A percentile compares a stretch with the other conserved stretches of the same genome.
Evolutionary conservation across 2,797 vertebrate species (phyloP).

Genomic region (Stomatorhinus walkeri): DNA sequence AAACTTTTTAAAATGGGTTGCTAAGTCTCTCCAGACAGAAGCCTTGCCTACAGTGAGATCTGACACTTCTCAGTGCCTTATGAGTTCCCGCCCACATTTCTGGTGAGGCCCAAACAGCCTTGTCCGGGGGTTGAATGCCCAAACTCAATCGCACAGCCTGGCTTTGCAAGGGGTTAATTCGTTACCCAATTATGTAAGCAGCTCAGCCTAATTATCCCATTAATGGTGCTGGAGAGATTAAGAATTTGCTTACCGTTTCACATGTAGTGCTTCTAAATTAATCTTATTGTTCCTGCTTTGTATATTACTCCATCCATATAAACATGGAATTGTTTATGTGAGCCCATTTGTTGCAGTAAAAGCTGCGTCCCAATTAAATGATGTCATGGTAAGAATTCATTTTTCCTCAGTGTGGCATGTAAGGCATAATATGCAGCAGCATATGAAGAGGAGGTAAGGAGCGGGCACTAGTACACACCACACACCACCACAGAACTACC

Average conservation of each 20-base stretch:
- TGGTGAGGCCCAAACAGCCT: not conserved
- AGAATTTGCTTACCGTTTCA: slow-evolving; percentile 5
- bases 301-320: not conserved
- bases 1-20: not conserved
- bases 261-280: not conserved
- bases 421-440: not conserved
- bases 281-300: not conserved
- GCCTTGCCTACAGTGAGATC: not conserved
- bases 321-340: not conserved
- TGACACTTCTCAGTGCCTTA: not conserved
- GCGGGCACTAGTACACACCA: not conserved
- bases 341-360: not conserved
- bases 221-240: not conserved
- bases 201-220: not conserved
- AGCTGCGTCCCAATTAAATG: not conserved
- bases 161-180: not conserved
- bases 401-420: not conserved
- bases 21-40: not conserved
- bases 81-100: not conserved
- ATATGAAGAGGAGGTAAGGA: not conserved
- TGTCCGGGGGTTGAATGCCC: not conserved
- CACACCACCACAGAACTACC: not conserved
- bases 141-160: not conserved
- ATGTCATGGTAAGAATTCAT: not conserved
- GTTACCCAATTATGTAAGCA: not conserved